A percentile compares a stretch with the other conserved stretches of the same genome.
Evolutionary conservation across 2,888 invertebrate species (phyloP).

Genomic region (Stenoptilia bipunctidactyla): DNA sequence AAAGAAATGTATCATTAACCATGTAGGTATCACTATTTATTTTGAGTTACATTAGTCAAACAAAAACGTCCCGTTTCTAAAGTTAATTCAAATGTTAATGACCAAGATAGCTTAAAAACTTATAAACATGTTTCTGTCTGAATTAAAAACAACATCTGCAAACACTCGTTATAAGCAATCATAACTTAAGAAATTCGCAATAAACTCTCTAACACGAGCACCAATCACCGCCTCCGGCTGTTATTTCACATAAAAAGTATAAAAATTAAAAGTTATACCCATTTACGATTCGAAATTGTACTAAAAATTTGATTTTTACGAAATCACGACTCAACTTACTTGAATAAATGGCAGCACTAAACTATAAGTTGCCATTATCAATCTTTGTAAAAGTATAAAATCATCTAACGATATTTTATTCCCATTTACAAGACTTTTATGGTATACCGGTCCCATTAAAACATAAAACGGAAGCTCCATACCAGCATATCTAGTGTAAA

Average conservation of each 20-base stretch:
- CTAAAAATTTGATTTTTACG: constrained; percentile 2
- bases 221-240: background rate
- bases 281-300: constrained; percentile 1
- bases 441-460: constrained; percentile 38
- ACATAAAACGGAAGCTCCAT: constrained; percentile 56
- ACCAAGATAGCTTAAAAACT: no score
- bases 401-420: constrained; percentile 38
- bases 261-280: background rate
- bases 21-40: no score
- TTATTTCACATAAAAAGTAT: background rate
- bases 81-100: no score
- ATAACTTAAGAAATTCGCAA: background rate
- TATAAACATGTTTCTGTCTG: no score
- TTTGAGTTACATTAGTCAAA: no score
- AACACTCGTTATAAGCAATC: no score
- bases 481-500: constrained; percentile 19
- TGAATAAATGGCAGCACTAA: constrained; percentile 8
- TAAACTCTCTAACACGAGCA: background rate
- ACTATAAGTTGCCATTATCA: constrained; percentile 22
- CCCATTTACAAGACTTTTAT: constrained; percentile 41
- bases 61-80: no score
- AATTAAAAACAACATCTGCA: no score
- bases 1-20: no score
- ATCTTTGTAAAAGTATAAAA: constrained; percentile 44
- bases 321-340: constrained; percentile 4